Evolutionary conservation across 2,797 vertebrate species (phyloP).

Genomic region (Amazona finschi): DNA sequence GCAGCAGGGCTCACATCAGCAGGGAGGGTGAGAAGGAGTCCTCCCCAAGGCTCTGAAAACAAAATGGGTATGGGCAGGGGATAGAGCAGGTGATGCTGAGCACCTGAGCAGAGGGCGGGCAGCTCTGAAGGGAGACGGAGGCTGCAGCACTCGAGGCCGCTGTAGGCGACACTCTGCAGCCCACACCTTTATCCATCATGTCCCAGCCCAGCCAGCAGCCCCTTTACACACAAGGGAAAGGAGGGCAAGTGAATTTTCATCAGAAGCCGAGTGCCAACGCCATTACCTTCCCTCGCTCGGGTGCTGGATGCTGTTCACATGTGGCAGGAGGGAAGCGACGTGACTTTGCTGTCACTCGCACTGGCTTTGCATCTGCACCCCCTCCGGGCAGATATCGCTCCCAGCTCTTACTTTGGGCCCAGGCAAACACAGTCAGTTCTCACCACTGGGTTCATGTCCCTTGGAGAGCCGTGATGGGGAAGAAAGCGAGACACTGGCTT

Average conservation of each 20-base stretch:
- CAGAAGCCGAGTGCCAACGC: neutral
- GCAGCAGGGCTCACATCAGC: neutral
- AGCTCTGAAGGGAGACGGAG: neutral
- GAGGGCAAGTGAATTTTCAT: neutral
- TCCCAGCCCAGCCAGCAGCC: neutral
- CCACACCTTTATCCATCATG: neutral
- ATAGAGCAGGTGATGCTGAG: neutral
- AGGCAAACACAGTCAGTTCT: neutral
- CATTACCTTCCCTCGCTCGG: neutral
- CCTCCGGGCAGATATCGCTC: neutral
- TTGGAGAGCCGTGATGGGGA: rapidly evolving
- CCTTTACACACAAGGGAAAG: neutral
- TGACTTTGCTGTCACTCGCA: neutral
- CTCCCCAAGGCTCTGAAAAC: neutral
- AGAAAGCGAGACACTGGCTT: rapidly evolving
- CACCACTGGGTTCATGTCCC: neutral
- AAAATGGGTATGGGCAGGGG: neutral
- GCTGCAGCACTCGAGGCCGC: neutral
- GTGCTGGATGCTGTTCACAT: neutral
- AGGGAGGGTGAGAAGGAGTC: neutral
- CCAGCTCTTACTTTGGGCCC: neutral
- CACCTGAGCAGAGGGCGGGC: neutral
- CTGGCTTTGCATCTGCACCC: neutral
- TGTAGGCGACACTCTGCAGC: neutral
- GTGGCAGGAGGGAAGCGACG: neutral